A percentile compares a stretch with the other conserved stretches of the same genome.
phyloP scores from a whole-genome alignment of 2,888 invertebrate species.

The Melolontha melolontha region DNA sequence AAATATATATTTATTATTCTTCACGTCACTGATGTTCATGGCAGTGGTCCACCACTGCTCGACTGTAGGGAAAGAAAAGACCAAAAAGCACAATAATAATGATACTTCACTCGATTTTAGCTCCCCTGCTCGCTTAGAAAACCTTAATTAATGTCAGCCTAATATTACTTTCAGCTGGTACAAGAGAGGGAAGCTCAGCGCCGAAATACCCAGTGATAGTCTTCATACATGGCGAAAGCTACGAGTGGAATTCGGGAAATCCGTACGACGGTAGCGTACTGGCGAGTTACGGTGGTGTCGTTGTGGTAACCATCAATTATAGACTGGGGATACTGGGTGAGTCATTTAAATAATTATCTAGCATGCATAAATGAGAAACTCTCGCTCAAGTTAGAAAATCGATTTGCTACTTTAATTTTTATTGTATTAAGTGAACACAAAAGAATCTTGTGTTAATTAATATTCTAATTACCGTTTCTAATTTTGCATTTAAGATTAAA shows the following conservation, averaged over 20 bases:
- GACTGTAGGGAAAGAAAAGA: neutral
- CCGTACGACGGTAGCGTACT: conserved; percentile 97
- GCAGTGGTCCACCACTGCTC: conserved; percentile 21
- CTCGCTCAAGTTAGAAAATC: too few relatives aligned
- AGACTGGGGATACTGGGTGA: conserved; percentile 84
- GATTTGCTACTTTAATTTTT: too few relatives aligned
- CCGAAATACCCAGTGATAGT: conserved; percentile 89
- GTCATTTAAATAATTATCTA: conserved; percentile 59
- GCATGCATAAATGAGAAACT: conserved; percentile 10
- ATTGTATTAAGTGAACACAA: too few relatives aligned
- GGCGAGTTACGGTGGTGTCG: conserved; percentile 91
- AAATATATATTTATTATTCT: conserved; percentile 36
- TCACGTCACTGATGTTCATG: conserved; percentile 11
- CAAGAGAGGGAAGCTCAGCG: conserved; percentile 67
- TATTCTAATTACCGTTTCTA: too few relatives aligned
- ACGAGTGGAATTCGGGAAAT: conserved; percentile 98
- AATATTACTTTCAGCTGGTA: conserved; percentile 69
- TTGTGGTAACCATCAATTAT: conserved; percentile 88
- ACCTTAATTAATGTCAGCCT: conserved; percentile 36
- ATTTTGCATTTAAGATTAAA: too few relatives aligned
- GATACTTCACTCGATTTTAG: conserved; percentile 27
- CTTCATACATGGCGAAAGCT: conserved; percentile 95
- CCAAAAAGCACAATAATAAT: conserved; percentile 37
- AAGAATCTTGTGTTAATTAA: conserved; percentile 7
- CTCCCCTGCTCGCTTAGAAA: conserved; percentile 14